Conservation (phyloP, 2,113 vertebrate genomes). For the Oxyura jamaicensis region DNA sequence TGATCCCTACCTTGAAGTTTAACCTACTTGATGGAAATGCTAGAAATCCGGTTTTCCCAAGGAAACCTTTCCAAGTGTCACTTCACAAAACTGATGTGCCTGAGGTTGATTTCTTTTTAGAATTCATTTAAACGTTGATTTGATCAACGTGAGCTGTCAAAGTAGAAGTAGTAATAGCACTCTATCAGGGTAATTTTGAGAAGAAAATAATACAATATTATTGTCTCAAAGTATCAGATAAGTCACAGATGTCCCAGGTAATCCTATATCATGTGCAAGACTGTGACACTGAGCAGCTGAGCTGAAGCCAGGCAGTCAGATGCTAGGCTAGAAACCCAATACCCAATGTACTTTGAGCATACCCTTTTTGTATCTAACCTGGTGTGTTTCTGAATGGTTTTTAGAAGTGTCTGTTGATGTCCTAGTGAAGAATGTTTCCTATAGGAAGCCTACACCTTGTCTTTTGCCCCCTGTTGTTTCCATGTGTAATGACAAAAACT, state of each 20-base stretch:
- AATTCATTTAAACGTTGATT: not conserved
- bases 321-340: not conserved
- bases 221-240: not conserved
- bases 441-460: not conserved
- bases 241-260: not conserved
- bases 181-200: not conserved
- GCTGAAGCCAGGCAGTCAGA: not conserved
- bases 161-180: not conserved
- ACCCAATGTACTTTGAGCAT: not conserved
- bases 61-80: not conserved
- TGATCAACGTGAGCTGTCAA: not conserved
- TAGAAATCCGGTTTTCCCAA: not conserved
- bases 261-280: not conserved
- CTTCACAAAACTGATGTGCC: not conserved
- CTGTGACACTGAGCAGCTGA: not conserved
- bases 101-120: not conserved
- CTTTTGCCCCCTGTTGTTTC: not conserved
- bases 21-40: not conserved
- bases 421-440: not conserved
- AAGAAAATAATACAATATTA: not conserved
- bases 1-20: not conserved
- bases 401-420: not conserved
- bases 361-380: not conserved
- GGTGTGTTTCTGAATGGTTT: not conserved
- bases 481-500: not conserved